Conservation (phyloP, 2,797 vertebrate genomes). For the Phrynocephalus vlangalii region DNA sequence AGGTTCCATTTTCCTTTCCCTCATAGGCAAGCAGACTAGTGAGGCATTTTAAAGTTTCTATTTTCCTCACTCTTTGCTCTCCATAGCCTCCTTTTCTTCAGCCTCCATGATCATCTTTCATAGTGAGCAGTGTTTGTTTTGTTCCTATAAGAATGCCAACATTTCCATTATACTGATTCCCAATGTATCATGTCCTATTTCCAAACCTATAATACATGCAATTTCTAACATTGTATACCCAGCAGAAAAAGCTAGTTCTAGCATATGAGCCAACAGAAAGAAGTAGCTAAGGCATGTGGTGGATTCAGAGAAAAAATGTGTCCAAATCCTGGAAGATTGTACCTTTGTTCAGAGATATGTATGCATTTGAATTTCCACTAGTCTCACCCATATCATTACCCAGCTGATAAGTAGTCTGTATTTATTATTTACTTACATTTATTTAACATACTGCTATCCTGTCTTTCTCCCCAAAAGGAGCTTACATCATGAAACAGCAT, state of each 20-base stretch:
- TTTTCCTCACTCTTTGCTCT: not conserved
- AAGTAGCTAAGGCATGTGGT: constrained; percentile 18
- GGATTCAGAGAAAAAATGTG: not conserved
- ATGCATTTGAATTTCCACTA: not conserved
- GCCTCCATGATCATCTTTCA: not conserved
- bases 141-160: not conserved
- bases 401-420: not conserved
- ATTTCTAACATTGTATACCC: not conserved
- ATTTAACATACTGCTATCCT: too few species aligned
- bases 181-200: too few species aligned
- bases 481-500: too few species aligned
- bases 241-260: constrained; percentile 24
- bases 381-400: not conserved
- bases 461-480: too few species aligned
- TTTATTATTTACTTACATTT: too few species aligned
- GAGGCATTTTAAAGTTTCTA: not conserved
- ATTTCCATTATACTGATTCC: not conserved
- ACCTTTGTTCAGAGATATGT: not conserved
- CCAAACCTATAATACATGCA: not conserved
- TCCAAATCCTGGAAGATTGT: constrained; percentile 11
- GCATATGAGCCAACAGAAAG: constrained; percentile 3
- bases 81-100: not conserved
- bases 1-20: not conserved
- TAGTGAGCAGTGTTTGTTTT: not conserved
- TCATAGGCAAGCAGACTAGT: constrained; percentile 1